phyloP scores from a whole-genome alignment of 2,888 invertebrate genomes.

The Coleophora deauratella region DNA sequence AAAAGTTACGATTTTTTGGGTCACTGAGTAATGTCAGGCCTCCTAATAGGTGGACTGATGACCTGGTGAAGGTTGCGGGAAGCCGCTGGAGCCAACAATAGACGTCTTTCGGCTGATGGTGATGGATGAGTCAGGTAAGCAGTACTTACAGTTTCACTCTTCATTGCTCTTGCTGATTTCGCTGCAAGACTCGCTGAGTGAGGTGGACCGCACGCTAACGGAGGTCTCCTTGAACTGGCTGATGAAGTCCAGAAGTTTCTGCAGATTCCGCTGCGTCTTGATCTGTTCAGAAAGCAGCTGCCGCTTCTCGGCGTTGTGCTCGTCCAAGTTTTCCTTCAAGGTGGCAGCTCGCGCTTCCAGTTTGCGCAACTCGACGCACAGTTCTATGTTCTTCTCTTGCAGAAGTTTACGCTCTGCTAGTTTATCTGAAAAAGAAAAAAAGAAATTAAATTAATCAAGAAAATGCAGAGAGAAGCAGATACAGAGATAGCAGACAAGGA shows the following conservation, averaged over 20 bases:
- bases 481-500: no score
- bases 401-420: constrained; percentile 55
- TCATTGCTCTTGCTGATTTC: constrained; percentile 62
- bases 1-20: no score
- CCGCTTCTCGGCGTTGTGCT: constrained; percentile 62
- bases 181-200: constrained; percentile 55
- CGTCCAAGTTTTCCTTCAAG: constrained; percentile 60
- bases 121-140: no score
- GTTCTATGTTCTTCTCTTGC: constrained; percentile 60
- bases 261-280: constrained; percentile 61
- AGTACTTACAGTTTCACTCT: constrained; percentile 40
- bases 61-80: no score
- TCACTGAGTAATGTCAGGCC: no score
- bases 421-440: constrained; percentile 43
- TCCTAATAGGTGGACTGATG: no score
- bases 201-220: constrained; percentile 51
- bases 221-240: constrained; percentile 66
- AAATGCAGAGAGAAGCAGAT: no score
- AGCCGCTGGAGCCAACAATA: no score
- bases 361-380: constrained; percentile 59
- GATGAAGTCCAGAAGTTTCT: constrained; percentile 66
- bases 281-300: constrained; percentile 62
- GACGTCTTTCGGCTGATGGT: no score
- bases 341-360: constrained; percentile 57
- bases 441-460: no score